Conservation (phyloP, 1,140 invertebrate genomes). For the Camponotus vicinus region DNA sequence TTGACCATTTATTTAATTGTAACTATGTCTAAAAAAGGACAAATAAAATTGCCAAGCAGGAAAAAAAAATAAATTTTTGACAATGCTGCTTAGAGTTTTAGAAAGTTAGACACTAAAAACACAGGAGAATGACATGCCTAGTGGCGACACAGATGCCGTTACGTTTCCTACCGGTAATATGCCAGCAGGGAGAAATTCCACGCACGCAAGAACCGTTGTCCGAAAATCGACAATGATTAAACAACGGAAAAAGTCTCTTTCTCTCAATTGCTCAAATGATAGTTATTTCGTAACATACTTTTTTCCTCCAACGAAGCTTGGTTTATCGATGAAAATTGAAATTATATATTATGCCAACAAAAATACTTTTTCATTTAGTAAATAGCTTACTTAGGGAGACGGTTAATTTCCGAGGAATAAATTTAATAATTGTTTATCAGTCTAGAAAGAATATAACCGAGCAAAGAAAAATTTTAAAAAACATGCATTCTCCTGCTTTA, state of each 20-base stretch:
- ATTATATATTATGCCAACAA: neutral
- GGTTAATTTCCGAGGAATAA: neutral
- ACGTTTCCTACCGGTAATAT: constrained; percentile 19
- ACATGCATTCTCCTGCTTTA: neutral
- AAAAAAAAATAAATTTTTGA: neutral
- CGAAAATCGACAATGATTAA: constrained; percentile 4
- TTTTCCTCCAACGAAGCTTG: neutral
- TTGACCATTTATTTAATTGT: neutral
- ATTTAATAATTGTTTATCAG: constrained; percentile 2
- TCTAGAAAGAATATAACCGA: neutral
- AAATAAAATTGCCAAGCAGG: neutral
- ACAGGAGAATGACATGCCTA: neutral
- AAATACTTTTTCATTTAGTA: neutral
- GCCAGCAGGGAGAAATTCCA: neutral
- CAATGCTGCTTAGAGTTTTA: neutral
- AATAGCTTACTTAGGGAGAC: neutral
- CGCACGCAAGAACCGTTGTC: neutral
- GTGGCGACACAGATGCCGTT: constrained; percentile 10
- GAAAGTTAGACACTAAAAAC: constrained; percentile 4
- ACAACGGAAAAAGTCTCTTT: neutral
- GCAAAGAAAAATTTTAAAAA: neutral
- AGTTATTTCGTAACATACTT: neutral
- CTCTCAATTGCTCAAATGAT: neutral
- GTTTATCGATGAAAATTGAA: neutral
- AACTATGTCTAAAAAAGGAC: neutral